Evolutionary conservation across 2,113 vertebrate species (phyloP).

Genomic region (Petrocephalus zakoni): DNA sequence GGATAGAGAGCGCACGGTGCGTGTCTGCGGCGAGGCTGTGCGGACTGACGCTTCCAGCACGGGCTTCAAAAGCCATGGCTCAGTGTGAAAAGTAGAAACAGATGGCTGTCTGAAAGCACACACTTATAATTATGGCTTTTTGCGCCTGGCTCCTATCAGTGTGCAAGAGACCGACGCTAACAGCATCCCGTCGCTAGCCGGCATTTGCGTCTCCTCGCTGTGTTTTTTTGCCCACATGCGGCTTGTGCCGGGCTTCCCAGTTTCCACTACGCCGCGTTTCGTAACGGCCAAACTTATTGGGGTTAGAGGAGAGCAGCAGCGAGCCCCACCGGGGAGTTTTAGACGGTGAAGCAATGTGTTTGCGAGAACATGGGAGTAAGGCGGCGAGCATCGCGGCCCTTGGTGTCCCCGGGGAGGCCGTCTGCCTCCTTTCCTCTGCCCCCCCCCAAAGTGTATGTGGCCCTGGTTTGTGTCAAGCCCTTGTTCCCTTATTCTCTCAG

Average conservation of each 20-base stretch:
- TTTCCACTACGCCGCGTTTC: not conserved
- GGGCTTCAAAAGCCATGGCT: not conserved
- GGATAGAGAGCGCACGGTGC: not conserved
- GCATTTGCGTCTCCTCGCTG: not conserved
- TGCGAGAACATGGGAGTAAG: not conserved
- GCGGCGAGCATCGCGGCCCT: not conserved
- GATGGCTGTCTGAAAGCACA: not conserved
- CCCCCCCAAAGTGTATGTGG: not conserved
- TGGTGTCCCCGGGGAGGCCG: not conserved
- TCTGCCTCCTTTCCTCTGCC: not conserved
- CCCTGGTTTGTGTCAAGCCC: not conserved
- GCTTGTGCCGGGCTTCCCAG: not conserved
- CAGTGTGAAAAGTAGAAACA: not conserved
- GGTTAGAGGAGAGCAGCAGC: not conserved
- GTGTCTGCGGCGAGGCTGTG: not conserved
- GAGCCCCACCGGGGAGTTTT: not conserved
- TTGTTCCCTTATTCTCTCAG: not conserved
- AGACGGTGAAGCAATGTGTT: conserved; percentile 5
- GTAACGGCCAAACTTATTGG: not conserved
- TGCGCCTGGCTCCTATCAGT: not conserved
- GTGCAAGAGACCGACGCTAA: not conserved
- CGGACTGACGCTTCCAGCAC: not conserved
- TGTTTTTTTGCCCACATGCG: not conserved
- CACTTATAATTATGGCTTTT: not conserved
- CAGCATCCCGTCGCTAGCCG: not conserved